phyloP scores from a whole-genome alignment of 2,113 vertebrate species.

The Nesoenas mayeri region DNA sequence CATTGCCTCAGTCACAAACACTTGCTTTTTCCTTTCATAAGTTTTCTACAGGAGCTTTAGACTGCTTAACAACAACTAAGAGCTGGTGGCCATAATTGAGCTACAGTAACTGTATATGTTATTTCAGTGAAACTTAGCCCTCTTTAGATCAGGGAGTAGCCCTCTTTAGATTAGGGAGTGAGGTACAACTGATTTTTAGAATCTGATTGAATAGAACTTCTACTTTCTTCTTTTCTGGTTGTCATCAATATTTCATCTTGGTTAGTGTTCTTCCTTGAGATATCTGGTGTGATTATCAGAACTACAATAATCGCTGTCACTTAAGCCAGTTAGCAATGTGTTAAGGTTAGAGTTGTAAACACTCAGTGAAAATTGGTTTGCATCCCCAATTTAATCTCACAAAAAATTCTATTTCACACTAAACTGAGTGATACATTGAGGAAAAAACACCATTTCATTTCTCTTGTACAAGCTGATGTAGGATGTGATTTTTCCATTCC shows the following conservation, averaged over 20 bases:
- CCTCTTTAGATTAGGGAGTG: not conserved
- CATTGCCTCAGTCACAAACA: not conserved
- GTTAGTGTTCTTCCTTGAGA: not conserved
- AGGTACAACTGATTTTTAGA: not conserved
- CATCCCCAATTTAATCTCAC: not conserved
- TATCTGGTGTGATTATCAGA: not conserved
- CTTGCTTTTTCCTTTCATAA: not conserved
- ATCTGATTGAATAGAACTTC: not conserved
- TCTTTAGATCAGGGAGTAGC: not conserved
- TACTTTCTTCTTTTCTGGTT: not conserved
- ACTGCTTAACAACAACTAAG: not conserved
- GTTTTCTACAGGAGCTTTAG: not conserved
- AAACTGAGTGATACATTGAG: not conserved
- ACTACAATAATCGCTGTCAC: not conserved
- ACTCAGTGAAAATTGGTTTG: not conserved
- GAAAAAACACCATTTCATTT: constrained; percentile 12
- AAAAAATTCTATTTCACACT: constrained; percentile 35
- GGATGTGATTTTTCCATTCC: constrained; percentile 9
- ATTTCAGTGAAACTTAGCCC: not conserved
- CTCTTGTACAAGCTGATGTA: not conserved
- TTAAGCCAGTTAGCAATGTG: not conserved
- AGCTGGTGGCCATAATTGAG: not conserved
- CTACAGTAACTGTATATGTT: not conserved
- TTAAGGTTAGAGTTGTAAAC: not conserved
- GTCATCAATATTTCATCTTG: not conserved